Evolutionary conservation across 2,797 vertebrate genomes (phyloP).

Genomic region (Semaprochilodus insignis): DNA sequence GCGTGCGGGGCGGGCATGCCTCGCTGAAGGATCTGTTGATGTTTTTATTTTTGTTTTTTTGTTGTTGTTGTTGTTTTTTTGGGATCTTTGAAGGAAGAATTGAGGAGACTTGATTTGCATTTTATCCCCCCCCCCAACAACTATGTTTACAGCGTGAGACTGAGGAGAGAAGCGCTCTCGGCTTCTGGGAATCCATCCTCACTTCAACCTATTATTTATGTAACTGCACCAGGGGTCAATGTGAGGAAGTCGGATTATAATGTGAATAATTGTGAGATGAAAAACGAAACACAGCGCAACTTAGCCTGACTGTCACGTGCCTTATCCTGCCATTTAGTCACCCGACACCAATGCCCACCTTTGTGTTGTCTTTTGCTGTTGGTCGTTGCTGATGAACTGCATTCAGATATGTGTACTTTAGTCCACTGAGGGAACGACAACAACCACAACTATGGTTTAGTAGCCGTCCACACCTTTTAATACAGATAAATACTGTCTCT

Average conservation of each 20-base stretch:
- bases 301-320: conserved; percentile 92
- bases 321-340: conserved; percentile 84
- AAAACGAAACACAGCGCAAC: conserved; percentile 85
- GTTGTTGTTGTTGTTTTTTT: conserved; percentile 70
- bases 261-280: conserved; percentile 74
- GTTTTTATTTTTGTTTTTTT: conserved; percentile 73
- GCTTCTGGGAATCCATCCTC: conserved; percentile 68
- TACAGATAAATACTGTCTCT: neutral
- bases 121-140: conserved; percentile 57
- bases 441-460: conserved; percentile 22
- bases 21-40: conserved; percentile 78
- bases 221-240: conserved; percentile 94
- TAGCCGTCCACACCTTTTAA: conserved; percentile 2
- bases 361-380: neutral
- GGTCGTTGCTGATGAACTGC: conserved; percentile 28
- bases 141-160: conserved; percentile 82
- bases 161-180: conserved; percentile 76
- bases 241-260: conserved; percentile 89
- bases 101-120: conserved; percentile 80
- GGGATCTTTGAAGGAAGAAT: conserved; percentile 79
- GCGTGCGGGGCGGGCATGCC: conserved; percentile 84
- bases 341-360: conserved; percentile 3
- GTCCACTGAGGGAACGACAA: neutral
- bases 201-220: conserved; percentile 95
- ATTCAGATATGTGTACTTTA: conserved; percentile 36